Evolutionary conservation across 2,113 vertebrate genomes (phyloP).

Genomic region (Forbesichthys papilliferus): DNA sequence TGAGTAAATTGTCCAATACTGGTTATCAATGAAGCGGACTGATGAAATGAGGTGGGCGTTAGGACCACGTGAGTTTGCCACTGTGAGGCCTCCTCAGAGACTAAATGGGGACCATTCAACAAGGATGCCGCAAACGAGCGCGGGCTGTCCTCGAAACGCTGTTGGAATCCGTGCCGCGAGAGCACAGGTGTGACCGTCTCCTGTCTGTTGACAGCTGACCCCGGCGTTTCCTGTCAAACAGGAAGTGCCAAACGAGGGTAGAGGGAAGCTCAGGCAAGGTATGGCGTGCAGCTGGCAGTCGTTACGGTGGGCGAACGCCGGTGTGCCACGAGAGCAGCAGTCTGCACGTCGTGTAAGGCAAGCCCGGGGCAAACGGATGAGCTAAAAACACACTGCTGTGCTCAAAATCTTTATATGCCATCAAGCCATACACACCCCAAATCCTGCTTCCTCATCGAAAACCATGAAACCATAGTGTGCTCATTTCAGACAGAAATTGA

Average conservation of each 20-base stretch:
- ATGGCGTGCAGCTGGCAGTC: conserved; percentile 57
- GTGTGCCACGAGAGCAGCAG: conserved; percentile 50
- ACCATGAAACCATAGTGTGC: no score
- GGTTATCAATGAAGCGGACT: conserved; percentile 20
- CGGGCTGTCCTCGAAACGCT: conserved; percentile 54
- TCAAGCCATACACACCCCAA: no score
- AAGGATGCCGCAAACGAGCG: conserved; percentile 53
- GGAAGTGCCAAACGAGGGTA: conserved; percentile 55
- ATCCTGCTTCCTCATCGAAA: no score
- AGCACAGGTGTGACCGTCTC: conserved; percentile 59
- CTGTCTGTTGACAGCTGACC: conserved; percentile 61
- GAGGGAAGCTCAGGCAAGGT: conserved; percentile 51
- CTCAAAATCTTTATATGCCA: no score
- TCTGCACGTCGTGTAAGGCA: conserved; percentile 32
- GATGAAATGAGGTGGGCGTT: conserved; percentile 47
- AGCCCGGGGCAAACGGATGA: conserved; percentile 54
- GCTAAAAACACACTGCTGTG: conserved; percentile 36
- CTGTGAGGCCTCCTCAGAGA: conserved; percentile 23
- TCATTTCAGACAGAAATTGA: no score
- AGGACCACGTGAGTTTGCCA: conserved; percentile 38
- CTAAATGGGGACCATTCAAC: conserved; percentile 35
- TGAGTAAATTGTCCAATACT: no score
- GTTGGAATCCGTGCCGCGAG: conserved; percentile 58
- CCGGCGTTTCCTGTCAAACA: conserved; percentile 68
- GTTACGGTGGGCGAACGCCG: conserved; percentile 59